Evolutionary conservation across 2,888 invertebrate genomes (phyloP).

Genomic region (Diarsia rubi): DNA sequence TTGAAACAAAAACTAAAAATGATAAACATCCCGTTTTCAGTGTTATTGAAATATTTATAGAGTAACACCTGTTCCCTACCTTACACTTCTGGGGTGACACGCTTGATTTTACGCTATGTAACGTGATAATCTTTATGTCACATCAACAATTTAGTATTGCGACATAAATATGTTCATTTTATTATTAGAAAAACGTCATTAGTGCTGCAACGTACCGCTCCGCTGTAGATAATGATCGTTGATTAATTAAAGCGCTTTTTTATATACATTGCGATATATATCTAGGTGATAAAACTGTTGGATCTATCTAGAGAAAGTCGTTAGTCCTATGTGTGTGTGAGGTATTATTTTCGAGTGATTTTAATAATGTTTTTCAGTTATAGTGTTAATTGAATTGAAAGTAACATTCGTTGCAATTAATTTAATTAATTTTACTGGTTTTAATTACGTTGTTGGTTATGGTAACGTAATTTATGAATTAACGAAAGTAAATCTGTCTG

Average conservation of each 20-base stretch:
- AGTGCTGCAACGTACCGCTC: slow-evolving; percentile 34
- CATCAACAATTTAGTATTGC: slow-evolving; percentile 29
- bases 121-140: slow-evolving; percentile 21
- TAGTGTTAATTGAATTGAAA: slow-evolving; percentile 23
- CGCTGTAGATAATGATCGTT: slow-evolving; percentile 49
- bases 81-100: neutral
- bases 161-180: slow-evolving; percentile 28
- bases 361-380: slow-evolving; percentile 15
- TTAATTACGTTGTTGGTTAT: neutral
- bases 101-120: neutral
- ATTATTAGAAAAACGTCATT: slow-evolving; percentile 49
- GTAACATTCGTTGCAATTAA: slow-evolving; percentile 18
- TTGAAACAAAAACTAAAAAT: too few relatives aligned
- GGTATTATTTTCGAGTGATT: neutral
- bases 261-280: slow-evolving; percentile 42
- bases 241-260: slow-evolving; percentile 62
- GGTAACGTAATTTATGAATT: neutral
- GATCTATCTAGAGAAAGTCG: slow-evolving; percentile 44
- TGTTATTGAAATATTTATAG: too few relatives aligned
- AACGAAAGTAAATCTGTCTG: neutral
- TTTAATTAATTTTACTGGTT: neutral
- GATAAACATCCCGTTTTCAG: too few relatives aligned
- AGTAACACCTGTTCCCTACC: neutral
- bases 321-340: slow-evolving; percentile 28
- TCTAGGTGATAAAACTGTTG: slow-evolving; percentile 41